Conservation (phyloP, 2,888 invertebrate species). For the Pardosa pseudoannulata region DNA sequence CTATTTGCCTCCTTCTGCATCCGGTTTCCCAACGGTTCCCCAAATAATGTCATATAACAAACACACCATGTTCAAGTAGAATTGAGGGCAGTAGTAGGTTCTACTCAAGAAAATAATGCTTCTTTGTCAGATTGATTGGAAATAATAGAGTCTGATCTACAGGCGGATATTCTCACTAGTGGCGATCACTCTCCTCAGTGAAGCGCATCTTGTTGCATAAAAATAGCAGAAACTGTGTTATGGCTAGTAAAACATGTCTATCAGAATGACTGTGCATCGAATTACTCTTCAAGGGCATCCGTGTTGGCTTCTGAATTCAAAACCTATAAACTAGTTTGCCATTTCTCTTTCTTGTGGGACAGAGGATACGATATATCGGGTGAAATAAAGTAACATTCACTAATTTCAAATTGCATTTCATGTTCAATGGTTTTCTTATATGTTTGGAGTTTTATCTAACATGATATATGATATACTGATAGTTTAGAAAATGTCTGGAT, state of each 20-base stretch:
- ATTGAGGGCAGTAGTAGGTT: neutral
- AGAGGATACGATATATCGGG: too few species aligned
- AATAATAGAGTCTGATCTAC: neutral
- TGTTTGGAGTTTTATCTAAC: too few species aligned
- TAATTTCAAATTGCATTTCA: too few species aligned
- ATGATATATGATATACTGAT: too few species aligned
- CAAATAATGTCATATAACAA: neutral
- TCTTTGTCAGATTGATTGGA: neutral
- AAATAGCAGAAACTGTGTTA: neutral
- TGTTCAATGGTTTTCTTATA: too few species aligned
- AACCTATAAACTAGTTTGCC: too few species aligned
- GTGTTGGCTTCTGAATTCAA: too few species aligned
- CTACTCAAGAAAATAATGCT: neutral
- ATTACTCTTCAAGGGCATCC: too few species aligned
- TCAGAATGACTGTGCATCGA: too few species aligned
- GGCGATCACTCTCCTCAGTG: slow-evolving; percentile 4
- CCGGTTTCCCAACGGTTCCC: neutral
- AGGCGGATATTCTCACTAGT: slow-evolving; percentile 1
- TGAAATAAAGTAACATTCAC: too few species aligned
- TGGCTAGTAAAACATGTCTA: neutral
- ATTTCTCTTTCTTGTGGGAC: too few species aligned
- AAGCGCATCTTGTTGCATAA: neutral
- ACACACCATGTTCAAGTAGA: neutral
- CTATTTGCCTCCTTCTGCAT: neutral
- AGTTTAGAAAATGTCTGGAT: too few species aligned